These are phyloP conservation scores for Drosophila kambysellisi DNA, from an alignment of 2,888 invertebrate species.

Conservation along the genomic window DNA sequence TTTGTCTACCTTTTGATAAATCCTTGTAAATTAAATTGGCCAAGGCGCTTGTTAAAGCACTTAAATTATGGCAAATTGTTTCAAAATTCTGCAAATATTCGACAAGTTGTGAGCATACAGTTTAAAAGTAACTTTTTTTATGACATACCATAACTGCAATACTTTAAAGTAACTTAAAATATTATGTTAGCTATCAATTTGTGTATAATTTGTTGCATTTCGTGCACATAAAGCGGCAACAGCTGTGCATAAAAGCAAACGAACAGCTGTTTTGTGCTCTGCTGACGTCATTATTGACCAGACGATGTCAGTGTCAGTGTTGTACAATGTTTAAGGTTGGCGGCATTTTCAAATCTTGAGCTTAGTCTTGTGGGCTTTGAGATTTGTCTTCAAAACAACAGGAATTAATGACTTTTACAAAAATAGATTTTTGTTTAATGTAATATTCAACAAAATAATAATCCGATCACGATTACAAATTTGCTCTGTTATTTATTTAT, in stretches of 20 bases:
- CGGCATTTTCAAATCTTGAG: conserved; percentile 31
- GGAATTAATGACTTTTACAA: neutral
- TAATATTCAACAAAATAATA: too few species aligned
- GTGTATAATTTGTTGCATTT: neutral
- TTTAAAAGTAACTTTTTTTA: neutral
- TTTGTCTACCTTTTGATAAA: conserved; percentile 77
- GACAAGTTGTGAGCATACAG: neutral
- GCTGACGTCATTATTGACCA: conserved; percentile 35
- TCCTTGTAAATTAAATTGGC: conserved; percentile 87
- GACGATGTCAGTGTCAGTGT: conserved; percentile 7
- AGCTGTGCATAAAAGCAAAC: neutral
- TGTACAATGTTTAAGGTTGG: conserved; percentile 4
- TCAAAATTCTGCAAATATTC: conserved; percentile 79
- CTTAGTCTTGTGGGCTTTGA: neutral
- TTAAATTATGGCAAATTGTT: conserved; percentile 84
- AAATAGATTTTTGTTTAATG: neutral
- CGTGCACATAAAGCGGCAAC: neutral
- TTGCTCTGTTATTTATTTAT: neutral
- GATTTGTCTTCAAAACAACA: neutral
- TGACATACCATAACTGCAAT: conserved; percentile 37
- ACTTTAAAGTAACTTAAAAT: neutral
- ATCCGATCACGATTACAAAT: neutral
- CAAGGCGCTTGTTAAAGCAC: conserved; percentile 85
- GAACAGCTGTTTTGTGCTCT: conserved; percentile 34
- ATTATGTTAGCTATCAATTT: neutral